Evolutionary conservation across 2,888 invertebrate species (phyloP).

Genomic region (Protophormia terraenovae): DNA sequence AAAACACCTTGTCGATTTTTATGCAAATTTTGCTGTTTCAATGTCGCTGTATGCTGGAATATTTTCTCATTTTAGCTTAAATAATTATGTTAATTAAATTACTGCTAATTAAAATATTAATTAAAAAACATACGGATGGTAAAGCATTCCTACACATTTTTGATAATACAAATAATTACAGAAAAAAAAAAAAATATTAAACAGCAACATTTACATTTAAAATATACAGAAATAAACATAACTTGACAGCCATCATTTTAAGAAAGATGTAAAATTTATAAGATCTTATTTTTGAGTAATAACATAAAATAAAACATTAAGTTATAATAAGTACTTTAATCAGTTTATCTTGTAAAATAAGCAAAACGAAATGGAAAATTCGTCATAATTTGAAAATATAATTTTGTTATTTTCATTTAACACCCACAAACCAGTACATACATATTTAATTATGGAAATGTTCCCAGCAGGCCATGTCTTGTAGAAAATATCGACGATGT

Average conservation of each 20-base stretch:
- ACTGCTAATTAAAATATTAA: constrained; percentile 56
- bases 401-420: not conserved
- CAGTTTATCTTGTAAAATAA: not conserved
- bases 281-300: not conserved
- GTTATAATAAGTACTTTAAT: not conserved
- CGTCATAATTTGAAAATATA: not conserved
- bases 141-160: not conserved
- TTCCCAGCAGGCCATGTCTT: too few species aligned
- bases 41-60: not conserved
- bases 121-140: constrained; percentile 35
- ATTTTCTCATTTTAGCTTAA: not conserved
- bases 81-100: constrained; percentile 56
- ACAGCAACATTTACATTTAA: not conserved
- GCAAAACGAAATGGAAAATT: not conserved
- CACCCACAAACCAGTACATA: too few species aligned
- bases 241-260: not conserved
- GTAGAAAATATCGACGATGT: too few species aligned
- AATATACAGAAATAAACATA: not conserved
- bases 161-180: not conserved
- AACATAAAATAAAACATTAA: not conserved
- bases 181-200: not conserved
- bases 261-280: not conserved
- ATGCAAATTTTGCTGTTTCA: constrained; percentile 25
- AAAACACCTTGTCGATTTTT: not conserved
- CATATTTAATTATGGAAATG: too few species aligned